These are phyloP conservation scores for Sciaenops ocellatus DNA, from an alignment of 2,797 vertebrate species.

Conservation along the genomic window DNA sequence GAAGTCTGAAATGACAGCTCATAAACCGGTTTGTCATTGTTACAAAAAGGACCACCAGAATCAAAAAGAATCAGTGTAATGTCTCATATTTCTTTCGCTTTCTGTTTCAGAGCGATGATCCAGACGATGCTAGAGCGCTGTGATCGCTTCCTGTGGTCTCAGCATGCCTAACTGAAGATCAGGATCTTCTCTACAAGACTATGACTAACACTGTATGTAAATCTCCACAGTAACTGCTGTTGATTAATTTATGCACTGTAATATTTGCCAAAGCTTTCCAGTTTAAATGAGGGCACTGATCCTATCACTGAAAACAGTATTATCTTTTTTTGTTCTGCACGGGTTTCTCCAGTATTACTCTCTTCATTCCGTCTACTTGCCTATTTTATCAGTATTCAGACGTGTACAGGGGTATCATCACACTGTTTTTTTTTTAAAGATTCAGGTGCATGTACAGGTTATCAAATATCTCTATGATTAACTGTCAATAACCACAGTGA, in stretches of 20 bases:
- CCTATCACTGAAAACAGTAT: constrained; percentile 35
- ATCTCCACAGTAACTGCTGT: constrained; percentile 41
- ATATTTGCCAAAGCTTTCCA: constrained; percentile 19
- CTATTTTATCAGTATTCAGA: background rate
- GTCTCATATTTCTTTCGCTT: constrained; percentile 16
- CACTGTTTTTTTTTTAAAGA: constrained; percentile 14
- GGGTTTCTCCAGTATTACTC: background rate
- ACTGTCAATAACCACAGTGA: constrained; percentile 11
- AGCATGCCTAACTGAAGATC: constrained; percentile 87
- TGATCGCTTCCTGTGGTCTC: constrained; percentile 98
- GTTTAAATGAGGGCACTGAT: constrained; percentile 3
- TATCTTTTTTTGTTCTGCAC: constrained; percentile 32
- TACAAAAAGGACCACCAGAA: background rate
- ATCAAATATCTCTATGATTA: constrained; percentile 17
- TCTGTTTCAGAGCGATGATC: constrained; percentile 91
- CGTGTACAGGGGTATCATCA: constrained; percentile 6
- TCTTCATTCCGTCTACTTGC: constrained; percentile 12
- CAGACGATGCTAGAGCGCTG: constrained; percentile 98
- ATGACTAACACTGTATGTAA: constrained; percentile 39
- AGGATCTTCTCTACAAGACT: background rate
- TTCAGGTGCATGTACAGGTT: constrained; percentile 26
- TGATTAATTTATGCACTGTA: constrained; percentile 52
- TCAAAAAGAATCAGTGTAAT: background rate
- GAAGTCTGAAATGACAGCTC: background rate
- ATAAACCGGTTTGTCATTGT: too few species aligned